A percentile compares a stretch with the other conserved stretches of the same genome.
These are phyloP conservation scores for Hypotaenidia philippensis DNA, from an alignment of 2,797 vertebrate species.

Conservation along the genomic window DNA sequence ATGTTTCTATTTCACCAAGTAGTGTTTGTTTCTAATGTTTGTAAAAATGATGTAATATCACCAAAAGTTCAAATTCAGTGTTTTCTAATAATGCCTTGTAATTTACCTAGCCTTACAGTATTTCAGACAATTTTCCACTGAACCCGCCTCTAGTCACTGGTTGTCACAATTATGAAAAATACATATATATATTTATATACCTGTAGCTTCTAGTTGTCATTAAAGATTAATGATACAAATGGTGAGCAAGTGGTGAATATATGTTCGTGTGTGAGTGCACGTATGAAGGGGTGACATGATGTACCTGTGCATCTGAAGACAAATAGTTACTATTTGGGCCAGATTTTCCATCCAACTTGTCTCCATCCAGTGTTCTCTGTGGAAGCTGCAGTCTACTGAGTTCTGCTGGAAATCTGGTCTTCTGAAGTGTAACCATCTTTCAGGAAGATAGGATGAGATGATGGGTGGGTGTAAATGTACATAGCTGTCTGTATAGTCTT, in stretches of 20 bases:
- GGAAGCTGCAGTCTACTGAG: background rate
- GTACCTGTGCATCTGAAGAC: background rate
- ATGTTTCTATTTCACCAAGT: constrained; percentile 27
- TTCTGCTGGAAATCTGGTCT: background rate
- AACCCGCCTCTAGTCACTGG: constrained; percentile 23
- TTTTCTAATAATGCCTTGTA: constrained; percentile 75
- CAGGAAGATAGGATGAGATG: background rate
- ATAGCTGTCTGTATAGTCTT: background rate
- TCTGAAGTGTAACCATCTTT: background rate
- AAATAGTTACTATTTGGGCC: background rate
- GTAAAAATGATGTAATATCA: constrained; percentile 15
- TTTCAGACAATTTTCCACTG: constrained; percentile 52
- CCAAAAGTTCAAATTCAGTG: background rate
- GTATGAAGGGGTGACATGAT: background rate
- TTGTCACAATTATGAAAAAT: constrained; percentile 41
- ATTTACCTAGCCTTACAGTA: constrained; percentile 71
- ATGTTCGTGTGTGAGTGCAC: background rate
- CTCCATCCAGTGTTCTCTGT: background rate
- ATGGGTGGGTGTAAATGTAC: rapidly evolving
- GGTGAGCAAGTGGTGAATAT: background rate
- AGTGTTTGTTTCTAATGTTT: constrained; percentile 50
- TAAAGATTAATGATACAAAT: constrained; percentile 58
- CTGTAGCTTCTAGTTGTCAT: constrained; percentile 55
- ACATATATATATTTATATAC: constrained; percentile 57
- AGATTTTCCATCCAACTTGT: background rate